These are phyloP conservation scores for Diarsia mendica DNA, from an alignment of 2,888 invertebrate genomes.

Conservation along the genomic window DNA sequence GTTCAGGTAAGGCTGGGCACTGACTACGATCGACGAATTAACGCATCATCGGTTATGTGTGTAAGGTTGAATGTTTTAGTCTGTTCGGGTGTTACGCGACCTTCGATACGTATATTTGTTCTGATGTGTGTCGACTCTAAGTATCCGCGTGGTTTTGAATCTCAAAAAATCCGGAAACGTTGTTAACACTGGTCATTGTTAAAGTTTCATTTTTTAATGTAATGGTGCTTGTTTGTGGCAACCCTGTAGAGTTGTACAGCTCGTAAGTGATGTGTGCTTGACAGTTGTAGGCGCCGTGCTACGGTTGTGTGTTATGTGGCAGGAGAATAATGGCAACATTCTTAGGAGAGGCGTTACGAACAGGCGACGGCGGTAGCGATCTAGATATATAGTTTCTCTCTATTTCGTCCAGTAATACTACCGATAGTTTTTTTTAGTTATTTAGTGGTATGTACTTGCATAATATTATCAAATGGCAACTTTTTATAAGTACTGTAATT, in stretches of 20 bases:
- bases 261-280: constrained; percentile 62
- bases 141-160: constrained; percentile 15
- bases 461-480: constrained; percentile 33
- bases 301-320: constrained; percentile 79
- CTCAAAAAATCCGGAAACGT: not conserved
- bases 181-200: constrained; percentile 29
- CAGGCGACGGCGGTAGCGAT: constrained; percentile 34
- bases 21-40: no score
- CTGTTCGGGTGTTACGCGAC: no score
- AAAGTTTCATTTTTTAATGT: constrained; percentile 14
- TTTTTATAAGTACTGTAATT: constrained; percentile 33
- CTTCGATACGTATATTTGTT: no score
- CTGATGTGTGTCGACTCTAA: not conserved
- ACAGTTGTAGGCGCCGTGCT: constrained; percentile 52
- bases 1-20: no score
- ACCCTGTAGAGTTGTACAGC: constrained; percentile 52
- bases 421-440: constrained; percentile 9
- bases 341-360: constrained; percentile 59
- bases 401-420: constrained; percentile 32
- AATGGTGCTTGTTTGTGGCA: constrained; percentile 57
- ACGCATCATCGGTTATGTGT: no score
- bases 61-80: no score
- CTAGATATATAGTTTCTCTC: constrained; percentile 10
- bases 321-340: constrained; percentile 89
- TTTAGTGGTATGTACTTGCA: constrained; percentile 31